Base-by-base conservation (phyloP, 92 coral and sea anemone species). In the Umimayanthus kanabou region DNA sequence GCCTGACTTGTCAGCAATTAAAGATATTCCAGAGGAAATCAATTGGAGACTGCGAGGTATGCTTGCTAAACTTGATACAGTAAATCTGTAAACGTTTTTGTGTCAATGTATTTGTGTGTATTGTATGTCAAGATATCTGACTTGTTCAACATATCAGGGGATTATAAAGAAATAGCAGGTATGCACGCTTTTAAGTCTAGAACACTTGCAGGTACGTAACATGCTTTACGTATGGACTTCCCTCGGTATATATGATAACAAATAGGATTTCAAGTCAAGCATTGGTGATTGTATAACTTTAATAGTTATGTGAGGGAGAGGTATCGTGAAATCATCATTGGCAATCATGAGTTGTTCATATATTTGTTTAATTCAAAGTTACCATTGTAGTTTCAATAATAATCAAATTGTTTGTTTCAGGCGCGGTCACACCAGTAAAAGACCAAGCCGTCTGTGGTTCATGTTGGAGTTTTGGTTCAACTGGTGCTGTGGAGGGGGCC, bases 381-480 rank as follows among this genome's bases (percentile, higher is more conserved):
- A 15, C 4, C 6, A 2, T 18, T 13, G 18, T 53, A 53, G 18
- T 53, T 15, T 61, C 4, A 4, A 10, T 29, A 16, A 71, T 28
- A 71, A 9, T 29, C 25, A 14, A 14, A 11, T 80, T 85, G 45
- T 20, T 33, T 37, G 70, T 76, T 70, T 69, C 69, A 95, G 99
- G 99, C 23, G 99, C 99, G 53, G 99, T 96, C 81, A 96, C 99
- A 11, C 98, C 98, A 39, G 99, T 96, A 20, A 96, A 96, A 88
- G 99, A 96, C 71, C 99, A 96, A 82, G 99, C 93, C 84, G 95
- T 93, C 28, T 97, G 99, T 90, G 99, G 99, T 11, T 97, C 99
- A 45, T 97, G 99, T 58, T 97, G 99, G 99, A 95, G 98, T 84
- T 97, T 97, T 92, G 99, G 99, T 53, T 77, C 98, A 39, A 94